Base-by-base conservation (phyloP, 2,113 vertebrate species). In the Galemys pyrenaicus region DNA sequence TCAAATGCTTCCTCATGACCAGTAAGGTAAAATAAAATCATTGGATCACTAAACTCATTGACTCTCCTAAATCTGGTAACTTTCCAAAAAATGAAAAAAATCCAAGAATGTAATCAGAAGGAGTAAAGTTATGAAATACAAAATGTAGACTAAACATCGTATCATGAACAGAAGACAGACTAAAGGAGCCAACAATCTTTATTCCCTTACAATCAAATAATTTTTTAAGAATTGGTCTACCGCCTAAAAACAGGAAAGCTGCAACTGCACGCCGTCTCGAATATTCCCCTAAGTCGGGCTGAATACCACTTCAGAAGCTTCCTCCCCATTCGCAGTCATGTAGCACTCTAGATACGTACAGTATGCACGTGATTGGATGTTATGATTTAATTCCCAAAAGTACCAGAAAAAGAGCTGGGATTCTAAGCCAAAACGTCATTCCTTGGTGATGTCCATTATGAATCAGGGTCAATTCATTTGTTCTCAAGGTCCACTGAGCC, bases 21-120 rank as follows among this genome's bases (percentile, higher is more conserved):
- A 39, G 37, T 88, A 83, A 75, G 51, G 19, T 70, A 86, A 94
- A 83, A 95, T 51, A 83, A 89, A 83, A 94, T 74, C 54, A 89
- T 35, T 37, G 46, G n/a, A n/a, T 22, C 22, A 92, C 16, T 64
- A 87, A 93, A 93, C 75, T 81, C 7, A 32, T 10, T 11, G 26
- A 2, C 5, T 93, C 90, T 73, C 37, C 46, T 58, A 10, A 80
- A 81, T 85, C 62, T 68, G n/a, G 89, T 20, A 93, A 80, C 9
- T 54, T 44, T 26, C 17, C 46, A 64, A 64, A 35, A 3, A 30
- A 84, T 30, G n/a, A 62, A 51, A 75, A 71, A 46, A 58, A 39
- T 24, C 30, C 51, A 71, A 83, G 32, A 44, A 46, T 83, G 10
- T 12, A 90, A 89, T 92, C 62, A 89, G 87, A 51, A 82, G 37